A percentile compares a stretch with the other conserved stretches of the same genome.
Conservation (phyloP, 2,113 vertebrate genomes). For the Corythornis vintsioides region DNA sequence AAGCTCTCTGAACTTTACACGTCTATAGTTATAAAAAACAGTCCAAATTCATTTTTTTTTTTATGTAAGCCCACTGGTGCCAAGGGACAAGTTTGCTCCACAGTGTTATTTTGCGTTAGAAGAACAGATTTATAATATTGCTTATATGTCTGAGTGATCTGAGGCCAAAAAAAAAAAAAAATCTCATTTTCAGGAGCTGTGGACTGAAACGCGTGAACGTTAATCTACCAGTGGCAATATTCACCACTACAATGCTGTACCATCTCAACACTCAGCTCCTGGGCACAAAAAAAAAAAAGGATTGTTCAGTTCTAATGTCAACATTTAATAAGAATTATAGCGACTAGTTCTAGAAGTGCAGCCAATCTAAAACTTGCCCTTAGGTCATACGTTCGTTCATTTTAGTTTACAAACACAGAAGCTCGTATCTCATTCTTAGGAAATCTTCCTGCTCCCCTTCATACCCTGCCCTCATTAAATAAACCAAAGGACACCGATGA, state of each 20-base stretch:
- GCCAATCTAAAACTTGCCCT: background rate
- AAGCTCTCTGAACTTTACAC: slow-evolving; percentile 29
- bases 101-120: slow-evolving; percentile 20
- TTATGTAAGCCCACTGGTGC: background rate
- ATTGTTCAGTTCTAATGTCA: background rate
- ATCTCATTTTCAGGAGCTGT: slow-evolving; percentile 63
- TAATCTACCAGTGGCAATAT: slow-evolving; percentile 33
- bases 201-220: slow-evolving; percentile 3
- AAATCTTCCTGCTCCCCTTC: background rate
- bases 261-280: slow-evolving; percentile 21
- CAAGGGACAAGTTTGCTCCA: slow-evolving; percentile 42
- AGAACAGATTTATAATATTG: slow-evolving; percentile 32
- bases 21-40: slow-evolving; percentile 2
- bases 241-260: background rate
- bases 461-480: background rate
- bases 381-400: background rate
- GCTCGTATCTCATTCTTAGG: background rate
- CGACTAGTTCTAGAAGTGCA: background rate
- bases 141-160: slow-evolving; percentile 42
- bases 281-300: background rate
- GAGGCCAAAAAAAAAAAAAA: background rate
- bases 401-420: background rate
- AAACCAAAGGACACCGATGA: background rate
- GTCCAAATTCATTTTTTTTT: slow-evolving; percentile 14
- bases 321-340: background rate